Evolutionary conservation across 1,140 invertebrate species (phyloP).

Genomic region (Drosophila eugracilis): DNA sequence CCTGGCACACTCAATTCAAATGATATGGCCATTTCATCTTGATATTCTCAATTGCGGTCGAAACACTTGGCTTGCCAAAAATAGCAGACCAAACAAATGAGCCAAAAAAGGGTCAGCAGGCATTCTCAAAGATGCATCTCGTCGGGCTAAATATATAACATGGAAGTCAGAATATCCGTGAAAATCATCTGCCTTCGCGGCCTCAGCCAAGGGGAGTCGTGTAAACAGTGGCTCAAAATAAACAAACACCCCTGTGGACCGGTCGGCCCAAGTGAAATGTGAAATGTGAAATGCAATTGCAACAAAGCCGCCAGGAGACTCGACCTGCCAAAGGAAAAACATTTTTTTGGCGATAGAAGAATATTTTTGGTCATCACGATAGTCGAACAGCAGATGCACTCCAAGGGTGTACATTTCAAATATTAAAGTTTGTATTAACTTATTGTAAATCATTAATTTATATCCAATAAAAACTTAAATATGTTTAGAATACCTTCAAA

Average conservation of each 20-base stretch:
- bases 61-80: constrained; percentile 61
- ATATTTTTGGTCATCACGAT: not conserved
- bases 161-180: constrained; percentile 56
- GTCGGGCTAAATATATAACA: constrained; percentile 54
- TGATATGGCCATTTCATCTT: constrained; percentile 56
- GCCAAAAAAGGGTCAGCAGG: constrained; percentile 68
- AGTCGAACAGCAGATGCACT: not conserved
- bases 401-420: no score
- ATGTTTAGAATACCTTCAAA: no score
- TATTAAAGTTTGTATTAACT: no score
- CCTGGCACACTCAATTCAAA: constrained; percentile 4
- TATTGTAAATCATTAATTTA: no score
- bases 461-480: no score
- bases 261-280: constrained; percentile 28
- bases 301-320: constrained; percentile 50
- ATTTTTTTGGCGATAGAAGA: constrained; percentile 15
- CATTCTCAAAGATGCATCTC: constrained; percentile 57
- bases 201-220: constrained; percentile 14
- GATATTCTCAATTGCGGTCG: constrained; percentile 22
- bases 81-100: constrained; percentile 63
- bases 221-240: constrained; percentile 58
- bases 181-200: constrained; percentile 38
- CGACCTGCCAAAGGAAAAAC: constrained; percentile 39
- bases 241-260: constrained; percentile 39
- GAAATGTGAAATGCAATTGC: constrained; percentile 51